A percentile compares a stretch with the other conserved stretches of the same genome.
Conservation (phyloP, 2,888 invertebrate species). For the Xestoiulus laeticollis region DNA sequence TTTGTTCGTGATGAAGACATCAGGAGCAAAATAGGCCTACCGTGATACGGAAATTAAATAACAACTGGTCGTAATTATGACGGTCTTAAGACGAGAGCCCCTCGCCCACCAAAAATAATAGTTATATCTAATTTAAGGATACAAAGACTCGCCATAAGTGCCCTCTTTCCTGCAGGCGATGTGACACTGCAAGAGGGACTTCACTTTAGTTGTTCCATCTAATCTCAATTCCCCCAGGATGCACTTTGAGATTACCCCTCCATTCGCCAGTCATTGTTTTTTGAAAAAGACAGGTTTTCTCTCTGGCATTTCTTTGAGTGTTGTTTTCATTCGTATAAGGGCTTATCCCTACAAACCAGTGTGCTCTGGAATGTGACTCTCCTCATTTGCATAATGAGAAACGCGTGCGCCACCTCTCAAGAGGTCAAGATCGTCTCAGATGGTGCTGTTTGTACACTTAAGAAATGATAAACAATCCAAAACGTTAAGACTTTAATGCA, state of each 20-base stretch:
- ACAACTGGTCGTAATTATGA: conserved; percentile 31
- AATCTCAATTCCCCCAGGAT: background rate
- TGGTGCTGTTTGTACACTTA: background rate
- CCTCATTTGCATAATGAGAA: conserved; percentile 24
- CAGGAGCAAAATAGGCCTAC: conserved; percentile 24
- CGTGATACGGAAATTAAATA: conserved; percentile 40
- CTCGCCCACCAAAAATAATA: conserved; percentile 32
- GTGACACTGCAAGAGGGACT: background rate
- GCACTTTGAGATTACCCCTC: background rate
- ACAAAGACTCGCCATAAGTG: conserved; percentile 2
- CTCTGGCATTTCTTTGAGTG: background rate
- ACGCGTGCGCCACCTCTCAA: background rate
- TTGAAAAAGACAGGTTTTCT: background rate
- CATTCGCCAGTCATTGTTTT: background rate
- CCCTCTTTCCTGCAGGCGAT: background rate
- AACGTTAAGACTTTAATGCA: no score
- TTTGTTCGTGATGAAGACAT: conserved; percentile 12
- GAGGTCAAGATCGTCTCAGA: conserved; percentile 8
- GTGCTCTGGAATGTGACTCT: background rate
- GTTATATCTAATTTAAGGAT: conserved; percentile 40
- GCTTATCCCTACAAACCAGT: background rate
- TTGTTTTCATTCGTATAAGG: background rate
- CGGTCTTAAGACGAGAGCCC: background rate
- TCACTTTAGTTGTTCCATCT: background rate
- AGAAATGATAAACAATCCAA: background rate